Evolutionary conservation across 2,888 invertebrate species (phyloP), one percentile per base, ranked within the genome.

Genomic region (Philonicus albiceps): DNA sequence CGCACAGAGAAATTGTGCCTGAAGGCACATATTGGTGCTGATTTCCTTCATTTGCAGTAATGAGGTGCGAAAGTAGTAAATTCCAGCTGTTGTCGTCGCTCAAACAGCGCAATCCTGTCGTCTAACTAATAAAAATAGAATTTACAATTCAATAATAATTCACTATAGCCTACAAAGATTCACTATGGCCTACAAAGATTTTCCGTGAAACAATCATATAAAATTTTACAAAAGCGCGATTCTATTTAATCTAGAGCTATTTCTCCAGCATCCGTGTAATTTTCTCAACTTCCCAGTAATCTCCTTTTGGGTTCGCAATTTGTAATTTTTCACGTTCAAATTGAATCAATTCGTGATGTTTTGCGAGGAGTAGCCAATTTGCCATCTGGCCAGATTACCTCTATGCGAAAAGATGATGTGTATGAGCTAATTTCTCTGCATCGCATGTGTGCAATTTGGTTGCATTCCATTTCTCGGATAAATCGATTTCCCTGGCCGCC

Each of bases 241-340:
- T 19, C 31, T 74, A 74, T 74, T 74, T 74, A 74, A 74, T 76
- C 76, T 34, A 40, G 40, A 76, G 22, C 76, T 19, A 75, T n/a
- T 76, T 76, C 13, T 37, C 16, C n/a, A 37, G 34, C 16, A 31
- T 40, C 27, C 11, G 64, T 19, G 19, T 27, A 64, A 64, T 64
- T 64, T 64, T 64, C 64, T 27, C 64, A 64, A 11, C 22, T 22
- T 27, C 64, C 19, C 22, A 37, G 34, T 76, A 76, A 76, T 76
- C 40, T 19, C 16, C 76, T 40, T 76, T 34, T 37, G 1, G 6
- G 76, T 40, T 37, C 11, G 31, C 34, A 76, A 22, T 40, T 76
- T 76, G 76, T 76, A 76, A 76, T 76, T 76, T 76, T 76, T 19
- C 76, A 76, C 34, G 76, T 76, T 76, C 22, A 76, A 76, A 76